Conservation (phyloP, 1,140 invertebrate genomes). For the Cardiocondyla obscurior region DNA sequence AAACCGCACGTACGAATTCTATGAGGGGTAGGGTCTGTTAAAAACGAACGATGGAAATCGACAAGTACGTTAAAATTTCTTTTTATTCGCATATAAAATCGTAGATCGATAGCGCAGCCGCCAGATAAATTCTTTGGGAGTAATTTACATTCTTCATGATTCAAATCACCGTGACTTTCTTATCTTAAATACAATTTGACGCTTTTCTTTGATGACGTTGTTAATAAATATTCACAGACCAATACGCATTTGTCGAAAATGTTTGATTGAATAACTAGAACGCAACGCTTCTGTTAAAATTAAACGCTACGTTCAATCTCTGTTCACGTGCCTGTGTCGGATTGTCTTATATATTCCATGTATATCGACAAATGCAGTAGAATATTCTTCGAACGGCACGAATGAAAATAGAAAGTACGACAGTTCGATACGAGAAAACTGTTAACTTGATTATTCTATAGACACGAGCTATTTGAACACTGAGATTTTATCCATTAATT, state of each 20-base stretch:
- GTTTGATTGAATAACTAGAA: neutral
- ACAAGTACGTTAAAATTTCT: neutral
- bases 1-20: neutral
- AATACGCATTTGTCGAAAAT: neutral
- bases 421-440: neutral
- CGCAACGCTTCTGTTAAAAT: neutral
- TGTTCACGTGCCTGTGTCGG: neutral
- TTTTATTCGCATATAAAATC: neutral
- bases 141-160: neutral
- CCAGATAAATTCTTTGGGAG: neutral
- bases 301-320: neutral
- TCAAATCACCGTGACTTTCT: neutral
- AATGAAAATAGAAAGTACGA: neutral
- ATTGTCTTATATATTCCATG: neutral
- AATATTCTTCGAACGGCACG: neutral
- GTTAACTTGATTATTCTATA: slow-evolving; percentile 4
- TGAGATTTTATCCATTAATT: neutral
- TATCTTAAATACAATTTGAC: neutral
- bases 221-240: neutral
- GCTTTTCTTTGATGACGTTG: neutral
- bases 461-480: neutral
- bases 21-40: neutral
- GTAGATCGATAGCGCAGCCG: neutral
- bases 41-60: neutral
- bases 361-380: neutral